Evolutionary conservation across 2,113 vertebrate species (phyloP), one percentile per base, ranked within the genome.

Genomic region (Mesocricetus auratus): DNA sequence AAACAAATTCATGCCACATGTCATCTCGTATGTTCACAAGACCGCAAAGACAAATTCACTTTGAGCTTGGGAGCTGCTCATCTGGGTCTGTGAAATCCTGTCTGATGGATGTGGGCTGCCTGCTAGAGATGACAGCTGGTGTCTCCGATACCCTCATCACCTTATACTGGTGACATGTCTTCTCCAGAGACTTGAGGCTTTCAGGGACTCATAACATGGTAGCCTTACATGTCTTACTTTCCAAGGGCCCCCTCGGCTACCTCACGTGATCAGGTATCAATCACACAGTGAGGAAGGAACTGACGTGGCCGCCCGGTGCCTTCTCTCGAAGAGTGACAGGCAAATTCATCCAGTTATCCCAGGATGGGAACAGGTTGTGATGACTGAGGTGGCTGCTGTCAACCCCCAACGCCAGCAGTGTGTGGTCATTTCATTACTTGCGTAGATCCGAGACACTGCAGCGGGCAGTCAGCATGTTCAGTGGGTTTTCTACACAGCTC

Each of bases 11-110:
- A 29, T 6, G 68, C 53, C 42, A 47, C 33, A 39, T 22, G 10
- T 64, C 96, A 93, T 60, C 90, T 60, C 39, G 79, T 86, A 81
- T 42, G 74, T 13, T 95, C 79, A 56, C 66, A 60, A 88, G 66
- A 95, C 93, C 60, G 45, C 50, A 16, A 91, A 78, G 86, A 93
- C 62, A 86, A 82, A 53, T 91, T 73, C 31, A 2, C 83, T 94
- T 1, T 0, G 36, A 62, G 68, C 11, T n/a, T 26, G 31, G 47
- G 75, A 90, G 10, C 6, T 1, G 31, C 36, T 73, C 60, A 31
- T 31, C 87, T 8, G 73, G 60, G 15, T 58, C 64, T 21, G n/a
- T 53, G 74, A 12, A 9, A 56, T 64, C 36, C 77, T 87, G 31
- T 47, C 68, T 78, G 93, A 73, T 29, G 12, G 4, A 81, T 19